Percentiles rank a stretch among this genome's conserved stretches.
These are phyloP conservation scores for Paramormyrops kingsleyae DNA, from an alignment of 2,113 vertebrate genomes.

Conservation along the genomic window DNA sequence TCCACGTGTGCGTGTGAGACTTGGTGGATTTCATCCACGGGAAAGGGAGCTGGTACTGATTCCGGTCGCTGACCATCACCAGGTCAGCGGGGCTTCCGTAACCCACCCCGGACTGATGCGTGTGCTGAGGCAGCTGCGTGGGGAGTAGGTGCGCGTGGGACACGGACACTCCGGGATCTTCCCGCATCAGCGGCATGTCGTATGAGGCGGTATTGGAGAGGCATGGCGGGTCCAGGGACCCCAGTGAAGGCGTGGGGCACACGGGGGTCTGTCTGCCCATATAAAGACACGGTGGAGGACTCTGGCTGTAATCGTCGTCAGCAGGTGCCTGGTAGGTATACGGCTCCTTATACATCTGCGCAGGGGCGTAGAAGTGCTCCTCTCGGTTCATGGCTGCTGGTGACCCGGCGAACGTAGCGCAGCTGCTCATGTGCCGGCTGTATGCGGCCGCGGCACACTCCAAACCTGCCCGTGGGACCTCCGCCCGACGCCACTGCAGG, in stretches of 20 bases:
- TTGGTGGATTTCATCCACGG: conserved; percentile 99
- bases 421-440: conserved; percentile 35
- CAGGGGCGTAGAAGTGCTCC: conserved; percentile 77
- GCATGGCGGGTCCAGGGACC: conserved; percentile 69
- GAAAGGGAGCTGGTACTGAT: conserved; percentile 77
- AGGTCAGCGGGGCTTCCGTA: conserved; percentile 68
- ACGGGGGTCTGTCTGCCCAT: conserved; percentile 75
- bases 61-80: conserved; percentile 62
- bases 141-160: conserved; percentile 63
- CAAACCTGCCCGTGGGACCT: conserved; percentile 44
- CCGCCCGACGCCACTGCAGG: conserved; percentile 50
- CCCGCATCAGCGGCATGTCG: conserved; percentile 70
- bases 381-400: conserved; percentile 82
- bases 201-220: conserved; percentile 78
- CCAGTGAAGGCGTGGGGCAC: conserved; percentile 62
- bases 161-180: conserved; percentile 64
- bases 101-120: conserved; percentile 57
- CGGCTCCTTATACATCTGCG: conserved; percentile 85
- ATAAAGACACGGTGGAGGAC: conserved; percentile 88
- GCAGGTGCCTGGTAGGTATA: conserved; percentile 80
- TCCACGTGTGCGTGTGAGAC: conserved; percentile 83
- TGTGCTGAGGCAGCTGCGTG: conserved; percentile 60
- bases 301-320: conserved; percentile 72
- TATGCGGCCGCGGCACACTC: conserved; percentile 38
- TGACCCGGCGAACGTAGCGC: conserved; percentile 29